These are phyloP conservation scores for Patella depressa DNA, from an alignment of 2,888 invertebrate species.

Conservation along the genomic window DNA sequence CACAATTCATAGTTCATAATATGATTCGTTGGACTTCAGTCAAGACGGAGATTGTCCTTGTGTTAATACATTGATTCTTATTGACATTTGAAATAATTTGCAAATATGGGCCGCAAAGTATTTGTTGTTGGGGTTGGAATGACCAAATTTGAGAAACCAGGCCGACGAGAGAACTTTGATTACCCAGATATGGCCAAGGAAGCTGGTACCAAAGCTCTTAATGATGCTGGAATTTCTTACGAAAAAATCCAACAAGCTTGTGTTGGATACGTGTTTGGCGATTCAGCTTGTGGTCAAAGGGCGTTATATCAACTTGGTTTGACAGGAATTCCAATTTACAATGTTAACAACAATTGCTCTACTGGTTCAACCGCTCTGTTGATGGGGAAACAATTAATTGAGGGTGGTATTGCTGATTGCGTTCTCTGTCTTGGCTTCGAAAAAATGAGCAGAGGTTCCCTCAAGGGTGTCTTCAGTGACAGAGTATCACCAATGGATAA, in stretches of 20 bases:
- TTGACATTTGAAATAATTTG: no score
- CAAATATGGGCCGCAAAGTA: slow-evolving; percentile 73
- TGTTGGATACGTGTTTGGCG: slow-evolving; percentile 93
- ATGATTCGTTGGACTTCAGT: no score
- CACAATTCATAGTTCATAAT: no score
- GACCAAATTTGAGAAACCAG: slow-evolving; percentile 99
- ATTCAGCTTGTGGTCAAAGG: slow-evolving; percentile 95
- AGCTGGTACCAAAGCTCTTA: slow-evolving; percentile 87
- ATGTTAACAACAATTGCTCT: slow-evolving; percentile 97
- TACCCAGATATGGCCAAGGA: slow-evolving; percentile 97
- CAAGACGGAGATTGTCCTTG: no score
- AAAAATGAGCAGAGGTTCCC: slow-evolving; percentile 95
- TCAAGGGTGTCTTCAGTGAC: slow-evolving; percentile 77
- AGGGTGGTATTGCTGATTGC: slow-evolving; percentile 87
- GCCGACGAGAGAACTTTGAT: slow-evolving; percentile 83
- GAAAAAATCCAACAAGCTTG: slow-evolving; percentile 88
- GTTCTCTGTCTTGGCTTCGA: slow-evolving; percentile 96
- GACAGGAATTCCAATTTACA: slow-evolving; percentile 96
- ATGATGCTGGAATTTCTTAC: slow-evolving; percentile 85
- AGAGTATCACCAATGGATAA: slow-evolving; percentile 79
- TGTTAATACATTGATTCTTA: no score
- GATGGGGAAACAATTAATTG: slow-evolving; percentile 92
- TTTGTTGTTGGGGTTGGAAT: slow-evolving; percentile 96
- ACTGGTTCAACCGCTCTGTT: slow-evolving; percentile 94
- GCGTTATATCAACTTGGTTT: slow-evolving; percentile 94